Base-by-base conservation (phyloP, 2,888 invertebrate species). In the Nebria salina region DNA sequence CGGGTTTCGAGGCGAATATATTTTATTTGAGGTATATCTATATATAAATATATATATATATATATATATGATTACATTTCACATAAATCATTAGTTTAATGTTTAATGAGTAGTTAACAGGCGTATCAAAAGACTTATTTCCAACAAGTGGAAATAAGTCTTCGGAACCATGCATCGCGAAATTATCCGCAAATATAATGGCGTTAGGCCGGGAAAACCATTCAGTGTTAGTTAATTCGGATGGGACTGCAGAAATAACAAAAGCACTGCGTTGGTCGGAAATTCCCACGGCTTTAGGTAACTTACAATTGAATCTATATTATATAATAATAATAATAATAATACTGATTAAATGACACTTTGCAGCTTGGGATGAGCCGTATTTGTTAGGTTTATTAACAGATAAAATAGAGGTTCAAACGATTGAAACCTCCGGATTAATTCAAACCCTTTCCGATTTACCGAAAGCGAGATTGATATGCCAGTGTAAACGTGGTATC, bases 321-420 rank as follows among this genome's bases (percentile, higher is more conserved):
- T 20, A 20, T 20, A 20, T 20, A 20, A 20, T 20, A 20, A 20
- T 20, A 20, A 20, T 20, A 20, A 20, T 20, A 20, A 20, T 20
- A 20, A 20, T 20, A 20, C 0, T 20, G 20, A 20, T 20, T 7
- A 26, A 26, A 78, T 73, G 42, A 20, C 20, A 20, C 3, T 77
- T 90, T 90, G 82, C 89, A 94, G 97, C 94, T 42, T 97, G 97
- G 94, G 98, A 99, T 89, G 95, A 96, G 85, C 99, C 99, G 0
- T 99, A 96, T 88, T 91, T 97, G 25, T 90, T 99, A 81, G 97
- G 97, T 5, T 91, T 98, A 74, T 90, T 97, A 75, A 92, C 95
- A 75, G 96, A 95, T 85, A 92, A 93, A 84, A 92, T 98, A 54
- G 96, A 98, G 89, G 93, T 98, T 5, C 94, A 97, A 83, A 95